These are phyloP conservation scores for Amphipyra berbera DNA, from an alignment of 2,888 invertebrate species.

Conservation along the genomic window DNA sequence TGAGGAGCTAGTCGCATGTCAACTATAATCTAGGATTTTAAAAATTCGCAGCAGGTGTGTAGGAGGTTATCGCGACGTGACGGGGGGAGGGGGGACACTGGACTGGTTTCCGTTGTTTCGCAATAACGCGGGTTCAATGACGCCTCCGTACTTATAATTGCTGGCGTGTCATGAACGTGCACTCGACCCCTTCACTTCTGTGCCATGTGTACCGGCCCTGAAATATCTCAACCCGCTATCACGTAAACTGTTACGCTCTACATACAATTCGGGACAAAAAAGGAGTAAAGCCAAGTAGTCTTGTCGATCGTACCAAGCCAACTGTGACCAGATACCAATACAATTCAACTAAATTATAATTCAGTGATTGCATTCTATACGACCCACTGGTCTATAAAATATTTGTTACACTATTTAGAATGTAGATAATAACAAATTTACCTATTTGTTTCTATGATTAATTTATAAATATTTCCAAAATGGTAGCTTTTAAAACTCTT, in stretches of 20 bases:
- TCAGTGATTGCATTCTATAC: constrained; percentile 27
- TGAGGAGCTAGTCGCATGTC: constrained; percentile 80
- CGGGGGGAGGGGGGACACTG: constrained; percentile 65
- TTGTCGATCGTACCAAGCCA: constrained; percentile 36
- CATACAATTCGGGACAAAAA: constrained; percentile 49
- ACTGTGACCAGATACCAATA: constrained; percentile 40
- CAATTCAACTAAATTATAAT: constrained; percentile 28
- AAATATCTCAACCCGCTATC: constrained; percentile 45
- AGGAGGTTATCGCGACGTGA: constrained; percentile 56
- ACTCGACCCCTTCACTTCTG: constrained; percentile 78
- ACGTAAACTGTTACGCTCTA: constrained; percentile 56
- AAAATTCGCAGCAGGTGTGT: constrained; percentile 88
- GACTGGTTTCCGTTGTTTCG: constrained; percentile 90
- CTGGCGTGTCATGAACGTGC: constrained; percentile 81
- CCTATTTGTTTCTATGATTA: background rate
- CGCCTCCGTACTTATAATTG: constrained; percentile 85
- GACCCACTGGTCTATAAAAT: constrained; percentile 4
- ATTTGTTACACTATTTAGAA: background rate
- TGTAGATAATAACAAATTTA: background rate
- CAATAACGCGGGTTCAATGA: constrained; percentile 89
- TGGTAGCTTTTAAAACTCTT: background rate
- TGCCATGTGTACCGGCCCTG: constrained; percentile 45
- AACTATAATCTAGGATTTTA: constrained; percentile 88
- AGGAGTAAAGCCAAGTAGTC: constrained; percentile 33
- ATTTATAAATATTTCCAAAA: background rate